Conservation (phyloP, 2,888 invertebrate genomes). For the Acronicta leporina region DNA sequence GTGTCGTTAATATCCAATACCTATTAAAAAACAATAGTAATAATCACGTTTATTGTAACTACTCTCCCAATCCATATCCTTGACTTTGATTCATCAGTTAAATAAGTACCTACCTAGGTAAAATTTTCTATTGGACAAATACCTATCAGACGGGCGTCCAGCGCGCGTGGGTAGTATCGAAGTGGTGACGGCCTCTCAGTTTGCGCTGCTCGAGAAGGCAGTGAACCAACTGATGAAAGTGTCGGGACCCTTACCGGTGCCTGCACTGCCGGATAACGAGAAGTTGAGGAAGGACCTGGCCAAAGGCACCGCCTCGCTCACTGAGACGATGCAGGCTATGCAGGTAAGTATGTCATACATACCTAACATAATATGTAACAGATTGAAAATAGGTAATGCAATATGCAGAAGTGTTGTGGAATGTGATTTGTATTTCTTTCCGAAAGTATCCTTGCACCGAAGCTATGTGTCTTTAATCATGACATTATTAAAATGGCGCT, state of each 20-base stretch:
- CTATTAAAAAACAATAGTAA: too few species aligned
- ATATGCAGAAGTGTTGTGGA: background rate
- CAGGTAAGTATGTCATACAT: conserved; percentile 75
- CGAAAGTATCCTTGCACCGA: too few species aligned
- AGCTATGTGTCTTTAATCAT: too few species aligned
- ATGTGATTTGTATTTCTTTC: too few species aligned
- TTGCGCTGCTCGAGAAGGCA: conserved; percentile 64
- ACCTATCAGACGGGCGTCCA: background rate
- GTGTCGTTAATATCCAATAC: too few species aligned
- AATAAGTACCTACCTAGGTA: too few species aligned
- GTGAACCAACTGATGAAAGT: conserved; percentile 62
- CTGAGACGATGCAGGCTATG: conserved; percentile 80
- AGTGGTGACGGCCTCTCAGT: conserved; percentile 77
- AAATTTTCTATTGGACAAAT: background rate
- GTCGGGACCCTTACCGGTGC: conserved; percentile 64
- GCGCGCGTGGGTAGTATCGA: conserved; percentile 70
- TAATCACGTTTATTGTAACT: too few species aligned
- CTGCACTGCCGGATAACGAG: conserved; percentile 72
- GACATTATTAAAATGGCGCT: too few species aligned
- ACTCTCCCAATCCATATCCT: too few species aligned
- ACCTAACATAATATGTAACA: background rate
- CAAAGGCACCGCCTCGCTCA: conserved; percentile 73
- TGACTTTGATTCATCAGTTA: too few species aligned
- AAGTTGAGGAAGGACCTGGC: conserved; percentile 68
- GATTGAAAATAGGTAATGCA: background rate